Base-by-base conservation (phyloP, 2,888 invertebrate species). In the Phortica okadai region DNA sequence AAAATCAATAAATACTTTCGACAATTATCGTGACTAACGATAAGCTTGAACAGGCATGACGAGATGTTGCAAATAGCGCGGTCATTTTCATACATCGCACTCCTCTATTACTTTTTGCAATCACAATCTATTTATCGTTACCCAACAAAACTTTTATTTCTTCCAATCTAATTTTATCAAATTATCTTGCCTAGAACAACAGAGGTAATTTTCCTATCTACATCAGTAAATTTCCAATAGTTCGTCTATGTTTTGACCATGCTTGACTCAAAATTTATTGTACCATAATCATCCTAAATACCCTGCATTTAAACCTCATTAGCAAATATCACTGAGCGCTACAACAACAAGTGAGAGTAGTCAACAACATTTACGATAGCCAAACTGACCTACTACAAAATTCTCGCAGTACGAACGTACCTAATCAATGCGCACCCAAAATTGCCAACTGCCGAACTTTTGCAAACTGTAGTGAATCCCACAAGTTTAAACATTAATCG, bases 341-440 rank as follows among this genome's bases (percentile, higher is more conserved):
- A 33, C 33, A 33, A 33, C 33, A 33, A 33, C 33, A 33, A 33
- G 33, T 4, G 33, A 33, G 4, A 33, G 33, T 1, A 33, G 33
- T 33, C 4, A 33, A 33, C 33, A 50, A 50, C 50, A 2, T 50
- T 14, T 8, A 50, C 50, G 50, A 50, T 50, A 50, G 14, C 50
- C 50, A 50, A 50, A 50, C 50, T 50, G 50, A 50, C 50, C 50
- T 50, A 50, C 50, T 50, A 50, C 50, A 50, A 50, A 50, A 50
- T 50, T 3, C 50, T 50, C 10, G 2, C 14, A 14, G 10, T 50
- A 50, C 50, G 14, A 50, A 50, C 3, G 8, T 50, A 33, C 33
- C 33, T 33, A 33, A 33, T 33, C 33, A 33, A 33, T 5, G 33
- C 33, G 33, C 33, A 33, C 33, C 33, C 33, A 33, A 33, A 33